Base-by-base conservation (phyloP, 2,113 vertebrate species). In the Zosterops borbonicus region DNA sequence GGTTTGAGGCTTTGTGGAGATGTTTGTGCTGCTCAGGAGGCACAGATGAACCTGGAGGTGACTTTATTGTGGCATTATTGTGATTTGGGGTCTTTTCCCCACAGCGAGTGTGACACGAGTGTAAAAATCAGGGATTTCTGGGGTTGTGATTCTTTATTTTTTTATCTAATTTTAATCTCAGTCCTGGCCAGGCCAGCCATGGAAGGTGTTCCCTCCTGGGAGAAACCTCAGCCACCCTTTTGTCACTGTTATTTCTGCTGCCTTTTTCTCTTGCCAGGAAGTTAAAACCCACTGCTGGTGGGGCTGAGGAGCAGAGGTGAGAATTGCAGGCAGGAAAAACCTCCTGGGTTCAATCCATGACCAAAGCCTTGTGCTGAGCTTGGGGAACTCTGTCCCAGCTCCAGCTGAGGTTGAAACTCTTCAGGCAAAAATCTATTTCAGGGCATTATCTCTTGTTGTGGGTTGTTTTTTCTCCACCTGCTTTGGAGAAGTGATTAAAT, bases 31-130 rank as follows among this genome's bases (percentile, higher is more conserved):
- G 5, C 27, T 41, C 47, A 33, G 37, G 50, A 69, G 6, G 0
- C 2, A 12, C 33, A 31, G 22, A 4, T 15, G 12, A 35, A 31
- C 33, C 18, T 28, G 76, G n/a, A 37, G 46, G 5, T 59, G 52
- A 29, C 9, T 70, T 50, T 37, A 0, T 49, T 28, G 0, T 1
- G 59, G 9, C 35, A n/a, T 58, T 44, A 0, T 17, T 23, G 47
- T 0, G 3, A 6, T 27, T 2, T 6, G 25, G 11, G 9, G 23
- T 20, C 0, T 12, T 50, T 59, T 59, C 58, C 23, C 50, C 9
- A 0, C 44, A 47, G 25, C 0, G 3, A 64, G 33, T 2, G 17
- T 31, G 81, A 16, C 39, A 27, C 8, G 5, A 65, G 62, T 5
- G 11, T 3, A 18, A 16, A 46, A 67, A 56, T 14, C 28, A 27